Percentiles rank a stretch among this genome's conserved stretches.
Conservation (phyloP, 2,113 vertebrate genomes). For the Merops nubicus region DNA sequence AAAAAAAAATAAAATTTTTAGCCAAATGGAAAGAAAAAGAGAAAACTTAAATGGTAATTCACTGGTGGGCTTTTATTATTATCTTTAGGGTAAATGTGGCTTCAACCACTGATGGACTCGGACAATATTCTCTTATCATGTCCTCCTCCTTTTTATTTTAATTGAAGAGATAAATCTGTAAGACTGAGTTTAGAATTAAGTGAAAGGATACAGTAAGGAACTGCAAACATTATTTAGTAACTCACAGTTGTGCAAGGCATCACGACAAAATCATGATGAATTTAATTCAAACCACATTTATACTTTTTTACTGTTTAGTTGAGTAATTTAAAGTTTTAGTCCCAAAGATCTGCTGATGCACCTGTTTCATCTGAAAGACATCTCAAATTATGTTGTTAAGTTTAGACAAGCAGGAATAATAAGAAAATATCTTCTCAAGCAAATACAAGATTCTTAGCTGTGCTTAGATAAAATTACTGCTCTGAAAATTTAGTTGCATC, state of each 20-base stretch:
- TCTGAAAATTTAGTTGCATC: not conserved
- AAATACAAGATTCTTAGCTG: not conserved
- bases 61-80: not conserved
- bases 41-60: not conserved
- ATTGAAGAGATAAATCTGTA: too few relatives aligned
- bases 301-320: not conserved
- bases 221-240: not conserved
- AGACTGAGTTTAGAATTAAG: not conserved
- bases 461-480: not conserved
- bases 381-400: not conserved
- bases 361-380: not conserved
- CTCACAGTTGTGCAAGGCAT: not conserved
- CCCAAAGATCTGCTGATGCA: not conserved
- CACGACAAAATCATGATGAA: not conserved
- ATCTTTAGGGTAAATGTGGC: not conserved
- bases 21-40: not conserved
- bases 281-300: not conserved
- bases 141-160: not conserved
- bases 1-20: not conserved
- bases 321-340: not conserved
- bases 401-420: not conserved
- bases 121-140: not conserved
- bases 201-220: not conserved
- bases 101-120: not conserved
- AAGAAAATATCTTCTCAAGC: not conserved